Evolutionary conservation across 2,888 invertebrate genomes (phyloP), one percentile per base, ranked within the genome.

Genomic region (Augiades crinisus): DNA sequence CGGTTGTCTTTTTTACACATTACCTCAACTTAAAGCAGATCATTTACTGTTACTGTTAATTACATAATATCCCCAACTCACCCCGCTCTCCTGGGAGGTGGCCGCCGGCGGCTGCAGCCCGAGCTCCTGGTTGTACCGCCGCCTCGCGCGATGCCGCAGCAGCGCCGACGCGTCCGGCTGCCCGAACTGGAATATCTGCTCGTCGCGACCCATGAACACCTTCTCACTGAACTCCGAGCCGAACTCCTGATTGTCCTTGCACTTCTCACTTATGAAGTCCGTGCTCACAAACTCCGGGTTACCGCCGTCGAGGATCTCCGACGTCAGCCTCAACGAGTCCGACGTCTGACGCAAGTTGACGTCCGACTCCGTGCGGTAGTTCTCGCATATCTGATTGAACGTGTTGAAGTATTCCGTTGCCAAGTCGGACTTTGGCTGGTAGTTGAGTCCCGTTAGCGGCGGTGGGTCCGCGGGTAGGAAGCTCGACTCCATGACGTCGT

Each of bases 111-210:
- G 81, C 58, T 83, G 87, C 36, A 87, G 71, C 17, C 88, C 88
- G 30, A 80, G 80, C 68, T 87, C 87, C 64, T 86, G 88, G 19
- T 84, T 77, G 53, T 72, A 86, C 69, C 86, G 75, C 69, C 88
- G 70, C 56, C 85, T 64, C 47, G 88, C 91, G 59, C 79, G 71
- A 62, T 80, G 91, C 79, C 79, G 78, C 61, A 91, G 87, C 71
- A 91, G 77, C 72, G 85, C 92, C 65, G 88, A 83, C 12, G 89
- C 86, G 41, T 89, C 89, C 1, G 94, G 94, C 66, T 94, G 94
- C 57, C 94, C 94, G 34, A 89, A 89, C 62, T 81, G 81, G 55
- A 88, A 89, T 58, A 86, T 74, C 64, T 81, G 82, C 19, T 88
- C 83, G 12, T 87, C 86, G 41, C 79, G 81, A 6, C 69, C 76